Base-by-base conservation (phyloP, 2,113 vertebrate genomes). In the Nothoprocta pentlandii region DNA sequence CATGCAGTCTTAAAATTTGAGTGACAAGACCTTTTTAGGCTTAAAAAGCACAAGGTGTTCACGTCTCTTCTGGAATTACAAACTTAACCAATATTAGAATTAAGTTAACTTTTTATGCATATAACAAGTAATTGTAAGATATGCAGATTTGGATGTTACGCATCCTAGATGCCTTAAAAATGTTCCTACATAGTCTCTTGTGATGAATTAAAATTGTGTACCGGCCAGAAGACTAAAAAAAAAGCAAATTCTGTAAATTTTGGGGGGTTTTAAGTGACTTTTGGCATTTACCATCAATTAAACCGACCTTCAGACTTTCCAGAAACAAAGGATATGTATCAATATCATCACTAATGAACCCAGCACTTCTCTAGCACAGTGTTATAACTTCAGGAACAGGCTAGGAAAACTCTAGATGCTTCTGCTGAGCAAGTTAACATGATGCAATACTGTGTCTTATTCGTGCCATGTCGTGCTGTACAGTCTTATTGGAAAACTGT, bases 401-500 rank as follows among this genome's bases (percentile, higher is more conserved):
- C 46, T 77, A 17, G 67, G 56, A 85, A 91, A 89, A 47, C 34
- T 22, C 63, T 56, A 67, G 64, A 44, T 93, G 25, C 75, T 85
- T 94, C 75, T 93, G 73, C 80, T 95, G 89, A 77, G 54, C 84
- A 77, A 89, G 89, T 89, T 59, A 95, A 82, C 51, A 0, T 94
- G 34, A 94, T 96, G 59, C 90, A 93, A 81, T 93, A 30, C 78
- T 96, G 82, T 92, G 69, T 94, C 94, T 93, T 81, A 73, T 94
- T 94, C 75, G 76, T 93, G 16, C 84, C 94, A 12, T 94, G 32
- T 67, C 87, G 89, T 93, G 67, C 89, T 91, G 84, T 92, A 49
- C 94, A 66, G 6, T 93, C 91, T 94, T 95, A 93, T 30, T 95
- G 94, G 94, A 94, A 96, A 95, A 94, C 89, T 93, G 89, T 96